Percentiles rank a stretch among this genome's conserved stretches.
These are phyloP conservation scores for Diorhabda elongata DNA, from an alignment of 1,140 invertebrate species.

Conservation along the genomic window DNA sequence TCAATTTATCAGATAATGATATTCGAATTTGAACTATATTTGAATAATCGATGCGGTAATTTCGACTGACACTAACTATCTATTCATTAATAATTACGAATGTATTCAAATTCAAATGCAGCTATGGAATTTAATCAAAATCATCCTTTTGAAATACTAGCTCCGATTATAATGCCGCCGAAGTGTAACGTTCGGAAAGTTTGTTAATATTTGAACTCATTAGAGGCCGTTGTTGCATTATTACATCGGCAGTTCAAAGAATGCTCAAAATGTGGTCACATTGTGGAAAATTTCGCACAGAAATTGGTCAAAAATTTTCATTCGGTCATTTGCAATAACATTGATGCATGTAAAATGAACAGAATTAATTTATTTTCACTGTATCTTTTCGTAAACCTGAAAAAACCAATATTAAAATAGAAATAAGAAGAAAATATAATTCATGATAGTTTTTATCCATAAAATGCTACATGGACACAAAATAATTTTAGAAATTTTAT, in stretches of 20 bases:
- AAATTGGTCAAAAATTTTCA: no score
- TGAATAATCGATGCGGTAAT: conserved; percentile 18
- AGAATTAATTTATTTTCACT: no score
- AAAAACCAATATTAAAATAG: no score
- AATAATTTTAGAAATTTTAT: no score
- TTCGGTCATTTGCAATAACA: no score
- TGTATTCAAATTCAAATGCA: conserved; percentile 12
- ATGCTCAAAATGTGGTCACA: no score
- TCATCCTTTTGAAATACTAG: conserved; percentile 14
- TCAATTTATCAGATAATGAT: conserved; percentile 11
- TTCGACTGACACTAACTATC: conserved; percentile 17
- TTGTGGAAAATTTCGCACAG: no score
- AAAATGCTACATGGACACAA: no score
- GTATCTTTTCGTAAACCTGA: no score
- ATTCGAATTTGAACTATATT: conserved; percentile 10
- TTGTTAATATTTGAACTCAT: conserved; percentile 3
- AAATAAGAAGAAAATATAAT: no score
- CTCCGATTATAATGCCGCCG: neutral
- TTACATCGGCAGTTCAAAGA: neutral
- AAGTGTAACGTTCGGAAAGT: neutral
- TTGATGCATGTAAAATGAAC: no score
- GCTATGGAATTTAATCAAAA: conserved; percentile 15
- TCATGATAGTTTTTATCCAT: no score
- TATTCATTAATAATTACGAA: conserved; percentile 19
- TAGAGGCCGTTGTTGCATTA: neutral